Percentiles rank a stretch among this genome's conserved stretches.
Evolutionary conservation across 2,888 invertebrate genomes (phyloP).

Genomic region (Scaptomyza caliginosa): DNA sequence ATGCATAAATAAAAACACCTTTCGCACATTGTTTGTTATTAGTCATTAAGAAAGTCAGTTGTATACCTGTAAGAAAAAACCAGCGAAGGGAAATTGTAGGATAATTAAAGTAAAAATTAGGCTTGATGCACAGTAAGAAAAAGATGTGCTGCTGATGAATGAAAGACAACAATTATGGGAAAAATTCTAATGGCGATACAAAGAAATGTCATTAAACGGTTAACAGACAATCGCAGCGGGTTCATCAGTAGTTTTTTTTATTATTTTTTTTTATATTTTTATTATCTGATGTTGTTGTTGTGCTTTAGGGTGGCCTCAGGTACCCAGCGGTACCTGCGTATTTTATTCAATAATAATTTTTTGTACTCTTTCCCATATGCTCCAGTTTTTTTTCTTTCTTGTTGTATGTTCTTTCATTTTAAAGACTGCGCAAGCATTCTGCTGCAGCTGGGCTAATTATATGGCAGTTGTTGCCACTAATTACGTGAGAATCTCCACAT

Average conservation of each 20-base stretch:
- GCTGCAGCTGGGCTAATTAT: slow-evolving; percentile 68
- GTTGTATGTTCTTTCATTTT: slow-evolving; percentile 34
- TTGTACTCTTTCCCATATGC: slow-evolving; percentile 23
- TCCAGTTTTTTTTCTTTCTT: slow-evolving; percentile 19
- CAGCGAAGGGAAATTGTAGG: slow-evolving; percentile 44
- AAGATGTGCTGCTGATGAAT: slow-evolving; percentile 36
- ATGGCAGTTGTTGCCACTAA: slow-evolving; percentile 64
- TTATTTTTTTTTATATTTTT: not conserved
- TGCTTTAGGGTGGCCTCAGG: slow-evolving; percentile 41
- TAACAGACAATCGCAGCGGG: slow-evolving; percentile 56
- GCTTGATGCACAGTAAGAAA: slow-evolving; percentile 37
- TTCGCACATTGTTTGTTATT: slow-evolving; percentile 5
- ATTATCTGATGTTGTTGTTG: slow-evolving; percentile 8
- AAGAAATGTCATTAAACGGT: slow-evolving; percentile 73
- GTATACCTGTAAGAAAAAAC: not conserved
- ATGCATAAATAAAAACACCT: not conserved
- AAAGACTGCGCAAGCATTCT: slow-evolving; percentile 58
- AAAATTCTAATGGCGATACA: slow-evolving; percentile 66
- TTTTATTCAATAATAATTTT: slow-evolving; percentile 48
- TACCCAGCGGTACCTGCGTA: slow-evolving; percentile 41
- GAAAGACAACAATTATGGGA: slow-evolving; percentile 69
- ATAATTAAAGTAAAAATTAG: slow-evolving; percentile 67
- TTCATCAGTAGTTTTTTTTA: slow-evolving; percentile 29
- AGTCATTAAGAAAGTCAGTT: not conserved
- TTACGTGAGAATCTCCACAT: slow-evolving; percentile 65